phyloP scores from a whole-genome alignment of 1,140 invertebrate species.

The Pogonomyrmex californicus region DNA sequence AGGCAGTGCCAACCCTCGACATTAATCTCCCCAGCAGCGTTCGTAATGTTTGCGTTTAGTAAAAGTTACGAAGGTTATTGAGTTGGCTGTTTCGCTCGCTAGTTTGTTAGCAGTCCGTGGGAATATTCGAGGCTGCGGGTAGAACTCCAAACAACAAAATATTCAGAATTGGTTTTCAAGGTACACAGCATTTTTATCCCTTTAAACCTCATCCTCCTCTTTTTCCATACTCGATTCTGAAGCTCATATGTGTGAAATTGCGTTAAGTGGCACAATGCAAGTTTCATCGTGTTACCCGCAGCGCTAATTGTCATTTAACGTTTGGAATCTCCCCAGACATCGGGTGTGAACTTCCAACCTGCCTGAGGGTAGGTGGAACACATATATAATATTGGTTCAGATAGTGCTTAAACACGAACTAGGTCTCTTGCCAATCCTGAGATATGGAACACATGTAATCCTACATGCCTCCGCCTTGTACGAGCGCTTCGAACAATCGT shows the following conservation, averaged over 20 bases:
- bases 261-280: background rate
- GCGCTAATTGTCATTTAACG: constrained; percentile 15
- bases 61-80: constrained; percentile 57
- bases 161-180: background rate
- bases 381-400: constrained; percentile 26
- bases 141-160: background rate
- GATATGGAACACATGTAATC: constrained; percentile 42
- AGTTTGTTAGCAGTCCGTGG: background rate
- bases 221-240: background rate
- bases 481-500: background rate
- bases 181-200: background rate
- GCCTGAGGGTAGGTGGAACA: background rate
- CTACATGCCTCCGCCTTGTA: background rate
- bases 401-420: constrained; percentile 47
- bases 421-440: constrained; percentile 49
- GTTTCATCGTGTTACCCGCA: background rate
- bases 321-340: constrained; percentile 36
- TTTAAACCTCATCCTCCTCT: too few species aligned
- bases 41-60: constrained; percentile 53
- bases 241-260: background rate
- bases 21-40: constrained; percentile 42
- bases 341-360: constrained; percentile 36
- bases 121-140: background rate
- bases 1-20: constrained; percentile 1
- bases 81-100: constrained; percentile 14